Percentiles rank a stretch among this genome's conserved stretches.
Evolutionary conservation across 2,888 invertebrate genomes (phyloP).

Genomic region (Lasioglossum oenotherae): DNA sequence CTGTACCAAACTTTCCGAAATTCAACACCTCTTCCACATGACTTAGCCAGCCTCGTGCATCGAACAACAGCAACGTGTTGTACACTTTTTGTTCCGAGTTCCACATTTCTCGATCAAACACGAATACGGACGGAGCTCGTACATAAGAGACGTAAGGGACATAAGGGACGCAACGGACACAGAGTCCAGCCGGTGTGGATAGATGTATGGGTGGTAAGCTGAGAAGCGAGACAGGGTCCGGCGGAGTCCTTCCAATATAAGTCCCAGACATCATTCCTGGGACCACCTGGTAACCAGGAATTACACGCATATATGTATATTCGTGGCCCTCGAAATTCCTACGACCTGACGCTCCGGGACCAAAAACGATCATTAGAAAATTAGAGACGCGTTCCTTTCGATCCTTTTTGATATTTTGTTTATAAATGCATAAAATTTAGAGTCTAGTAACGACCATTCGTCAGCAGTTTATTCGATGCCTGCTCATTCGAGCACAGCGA

Average conservation of each 20-base stretch:
- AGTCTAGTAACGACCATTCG: background rate
- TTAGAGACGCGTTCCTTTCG: background rate
- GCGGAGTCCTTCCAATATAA: constrained; percentile 53
- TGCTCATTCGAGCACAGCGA: background rate
- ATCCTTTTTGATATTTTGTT: background rate
- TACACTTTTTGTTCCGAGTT: constrained; percentile 50
- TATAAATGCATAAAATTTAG: background rate
- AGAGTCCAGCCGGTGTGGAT: constrained; percentile 27
- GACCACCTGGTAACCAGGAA: constrained; percentile 70
- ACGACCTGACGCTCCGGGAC: constrained; percentile 29
- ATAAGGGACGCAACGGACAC: background rate
- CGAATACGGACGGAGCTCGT: constrained; percentile 28
- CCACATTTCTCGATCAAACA: constrained; percentile 51
- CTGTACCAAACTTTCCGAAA: constrained; percentile 63
- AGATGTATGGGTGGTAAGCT: constrained; percentile 61
- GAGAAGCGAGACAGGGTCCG: constrained; percentile 60
- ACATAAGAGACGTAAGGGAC: background rate
- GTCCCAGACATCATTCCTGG: constrained; percentile 50
- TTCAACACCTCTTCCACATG: constrained; percentile 61
- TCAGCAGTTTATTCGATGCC: background rate
- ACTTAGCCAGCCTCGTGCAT: constrained; percentile 38
- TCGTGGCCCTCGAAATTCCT: constrained; percentile 58
- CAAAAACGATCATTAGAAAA: background rate
- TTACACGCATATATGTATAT: constrained; percentile 50
- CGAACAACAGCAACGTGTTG: constrained; percentile 10